Evolutionary conservation across 2,113 vertebrate species (phyloP).

Genomic region (Poeciliopsis retropinna): DNA sequence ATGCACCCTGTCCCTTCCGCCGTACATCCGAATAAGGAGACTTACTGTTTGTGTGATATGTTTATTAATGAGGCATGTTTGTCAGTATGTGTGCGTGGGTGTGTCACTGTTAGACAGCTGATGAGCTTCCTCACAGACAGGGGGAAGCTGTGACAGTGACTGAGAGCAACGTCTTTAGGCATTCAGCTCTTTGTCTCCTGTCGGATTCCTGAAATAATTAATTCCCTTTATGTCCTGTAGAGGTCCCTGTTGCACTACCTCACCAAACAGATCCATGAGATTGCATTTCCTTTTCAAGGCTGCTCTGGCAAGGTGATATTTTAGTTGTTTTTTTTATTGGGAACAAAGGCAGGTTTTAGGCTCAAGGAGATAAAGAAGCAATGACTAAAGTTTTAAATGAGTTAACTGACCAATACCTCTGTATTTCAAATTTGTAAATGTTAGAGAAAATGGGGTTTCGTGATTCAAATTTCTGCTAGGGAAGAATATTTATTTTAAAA

Average conservation of each 20-base stretch:
- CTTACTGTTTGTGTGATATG: slow-evolving; percentile 4
- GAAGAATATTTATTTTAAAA: no score
- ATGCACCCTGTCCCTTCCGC: neutral
- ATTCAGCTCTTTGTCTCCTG: slow-evolving; percentile 34
- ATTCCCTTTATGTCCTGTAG: slow-evolving; percentile 47
- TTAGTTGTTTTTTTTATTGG: neutral
- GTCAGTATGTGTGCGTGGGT: neutral
- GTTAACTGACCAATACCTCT: neutral
- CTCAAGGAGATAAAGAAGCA: neutral
- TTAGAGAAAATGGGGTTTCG: neutral
- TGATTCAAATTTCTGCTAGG: neutral
- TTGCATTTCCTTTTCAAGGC: neutral
- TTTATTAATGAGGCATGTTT: slow-evolving; percentile 9
- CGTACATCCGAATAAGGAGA: slow-evolving; percentile 7
- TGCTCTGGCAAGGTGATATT: neutral
- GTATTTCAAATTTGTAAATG: neutral
- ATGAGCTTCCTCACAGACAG: slow-evolving; percentile 27
- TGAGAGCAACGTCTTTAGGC: slow-evolving; percentile 40
- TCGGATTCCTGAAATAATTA: neutral
- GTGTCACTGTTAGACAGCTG: slow-evolving; percentile 11
- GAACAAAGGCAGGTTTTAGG: neutral
- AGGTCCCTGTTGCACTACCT: slow-evolving; percentile 57
- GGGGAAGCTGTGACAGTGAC: slow-evolving; percentile 43
- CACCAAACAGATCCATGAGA: slow-evolving; percentile 4
- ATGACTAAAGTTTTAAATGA: neutral